Base-by-base conservation (phyloP, 2,888 invertebrate genomes). In the Nemapogon koenigi region DNA sequence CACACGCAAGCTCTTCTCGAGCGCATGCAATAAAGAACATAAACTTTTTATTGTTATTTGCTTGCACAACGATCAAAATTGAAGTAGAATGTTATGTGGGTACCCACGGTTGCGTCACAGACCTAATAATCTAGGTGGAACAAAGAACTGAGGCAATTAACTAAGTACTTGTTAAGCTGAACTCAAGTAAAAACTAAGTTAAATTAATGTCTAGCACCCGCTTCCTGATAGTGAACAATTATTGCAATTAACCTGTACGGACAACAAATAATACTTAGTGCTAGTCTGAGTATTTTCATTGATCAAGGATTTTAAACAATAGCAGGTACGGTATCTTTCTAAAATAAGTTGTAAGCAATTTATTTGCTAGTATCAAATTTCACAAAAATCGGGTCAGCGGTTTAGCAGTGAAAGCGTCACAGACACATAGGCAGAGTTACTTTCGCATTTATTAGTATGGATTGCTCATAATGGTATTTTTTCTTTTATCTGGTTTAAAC, bases 161-260 rank as follows among this genome's bases (percentile, higher is more conserved):
- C 62, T 62, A 63, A 65, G 68, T 72, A 69, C 71, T 72, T 71
- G 73, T 65, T 68, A 66, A 68, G 66, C 57, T 62, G 50, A 47
- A 51, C 56, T 43, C 52, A 46, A 57, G 61, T 62, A 73, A 73
- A 72, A 75, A 72, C 63, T 50, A 53, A 49, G 56, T 62, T 61
- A 68, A 67, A 65, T 72, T 68, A 73, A 64, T 62, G 63, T 60
- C 57, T 59, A 54, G 59, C 53, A 54, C 58, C 55, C 55, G 60
- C 72, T 75, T 76, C 73, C 72, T 73, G 60, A 69, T 75, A 71
- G 72, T 68, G 58, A 69, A 61, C 68, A 64, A 73, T 75, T 72
- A 72, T 65, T 59, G 60, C 66, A 73, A 73, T 73, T 69, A 68
- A n/a, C n/a, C 47, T 46, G 66, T 70, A 76, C 61, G 57, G 68